Conservation (phyloP, 1,140 invertebrate genomes). For the Himalopsyche phryganea region DNA sequence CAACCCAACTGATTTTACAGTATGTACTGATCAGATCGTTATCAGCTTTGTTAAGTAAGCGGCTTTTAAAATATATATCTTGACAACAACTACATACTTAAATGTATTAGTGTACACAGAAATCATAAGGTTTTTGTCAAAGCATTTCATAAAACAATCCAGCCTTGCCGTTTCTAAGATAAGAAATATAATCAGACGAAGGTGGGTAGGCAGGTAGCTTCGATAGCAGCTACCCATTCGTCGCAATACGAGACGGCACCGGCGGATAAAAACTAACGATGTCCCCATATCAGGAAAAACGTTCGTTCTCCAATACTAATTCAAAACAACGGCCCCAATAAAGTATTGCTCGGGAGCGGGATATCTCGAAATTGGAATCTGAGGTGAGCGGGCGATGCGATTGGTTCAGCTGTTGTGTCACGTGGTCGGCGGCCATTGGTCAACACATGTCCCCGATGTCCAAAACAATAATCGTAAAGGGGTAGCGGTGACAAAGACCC, state of each 20-base stretch:
- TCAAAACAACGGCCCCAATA: conserved; percentile 22
- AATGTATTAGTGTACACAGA: no score
- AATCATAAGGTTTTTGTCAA: no score
- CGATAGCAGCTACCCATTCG: neutral
- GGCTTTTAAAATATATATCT: no score
- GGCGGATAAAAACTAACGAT: conserved; percentile 31
- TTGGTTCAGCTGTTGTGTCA: conserved; percentile 1
- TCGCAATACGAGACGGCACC: conserved; percentile 14
- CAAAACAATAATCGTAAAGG: conserved; percentile 26
- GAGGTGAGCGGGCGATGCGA: conserved; percentile 2
- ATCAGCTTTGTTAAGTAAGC: no score
- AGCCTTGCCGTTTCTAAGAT: no score
- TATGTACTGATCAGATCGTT: no score
- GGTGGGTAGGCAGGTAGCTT: neutral
- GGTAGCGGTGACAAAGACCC: neutral
- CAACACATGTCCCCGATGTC: conserved; percentile 31
- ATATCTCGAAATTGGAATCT: conserved; percentile 31
- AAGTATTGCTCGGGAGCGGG: conserved; percentile 12
- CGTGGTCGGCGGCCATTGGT: conserved; percentile 13
- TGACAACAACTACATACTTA: no score
- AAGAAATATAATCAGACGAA: neutral
- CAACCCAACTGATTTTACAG: no score
- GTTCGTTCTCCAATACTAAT: conserved; percentile 17
- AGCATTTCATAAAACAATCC: no score
- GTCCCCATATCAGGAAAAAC: conserved; percentile 2